Evolutionary conservation across 2,888 invertebrate genomes (phyloP).

Genomic region (Teleogryllus oceanicus): DNA sequence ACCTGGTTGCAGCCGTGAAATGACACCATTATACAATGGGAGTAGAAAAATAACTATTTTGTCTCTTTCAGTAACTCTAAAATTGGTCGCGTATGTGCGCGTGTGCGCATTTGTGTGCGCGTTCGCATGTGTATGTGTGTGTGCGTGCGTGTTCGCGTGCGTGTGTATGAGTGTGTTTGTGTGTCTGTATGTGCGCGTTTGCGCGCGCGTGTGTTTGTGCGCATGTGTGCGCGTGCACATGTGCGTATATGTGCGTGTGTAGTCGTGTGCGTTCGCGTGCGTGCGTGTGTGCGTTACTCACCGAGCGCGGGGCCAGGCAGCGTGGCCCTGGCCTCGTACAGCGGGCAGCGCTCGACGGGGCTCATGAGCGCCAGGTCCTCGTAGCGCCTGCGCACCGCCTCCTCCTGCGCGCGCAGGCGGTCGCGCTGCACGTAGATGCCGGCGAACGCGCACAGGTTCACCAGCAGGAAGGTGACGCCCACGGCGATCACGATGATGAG

Average conservation of each 20-base stretch:
- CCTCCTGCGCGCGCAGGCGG: constrained; percentile 54
- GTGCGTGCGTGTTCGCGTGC: no score
- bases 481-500: constrained; percentile 50
- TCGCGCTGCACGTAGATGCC: constrained; percentile 65
- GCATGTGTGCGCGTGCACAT: no score
- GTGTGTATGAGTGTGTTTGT: no score
- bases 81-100: no score
- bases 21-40: no score
- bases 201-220: no score
- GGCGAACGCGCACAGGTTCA: constrained; percentile 68
- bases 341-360: neutral
- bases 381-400: constrained; percentile 49
- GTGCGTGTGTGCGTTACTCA: neutral
- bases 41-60: no score
- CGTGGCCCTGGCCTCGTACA: neutral
- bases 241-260: neutral
- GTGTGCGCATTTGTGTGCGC: no score
- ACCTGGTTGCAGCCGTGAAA: no score
- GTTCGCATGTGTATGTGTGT: no score
- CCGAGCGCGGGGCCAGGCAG: neutral
- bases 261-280: neutral
- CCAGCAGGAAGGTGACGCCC: constrained; percentile 66
- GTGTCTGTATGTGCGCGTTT: no score
- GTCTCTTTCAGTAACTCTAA: no score
- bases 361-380: constrained; percentile 26